phyloP scores from a whole-genome alignment of 2,797 vertebrate genomes.

The Distichodus sexfasciatus region DNA sequence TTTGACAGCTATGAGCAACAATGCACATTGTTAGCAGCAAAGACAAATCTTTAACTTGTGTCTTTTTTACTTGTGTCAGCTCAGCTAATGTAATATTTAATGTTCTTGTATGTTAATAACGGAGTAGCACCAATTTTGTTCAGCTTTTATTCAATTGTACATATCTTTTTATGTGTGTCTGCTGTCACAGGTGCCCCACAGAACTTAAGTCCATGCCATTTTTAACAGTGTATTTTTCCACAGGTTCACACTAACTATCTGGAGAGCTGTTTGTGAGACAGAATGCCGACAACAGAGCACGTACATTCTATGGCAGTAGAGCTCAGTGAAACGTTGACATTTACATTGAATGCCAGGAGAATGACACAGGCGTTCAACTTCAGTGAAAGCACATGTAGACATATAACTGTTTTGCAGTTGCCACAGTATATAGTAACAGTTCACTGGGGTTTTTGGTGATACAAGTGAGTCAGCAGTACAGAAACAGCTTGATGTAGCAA shows the following conservation, averaged over 20 bases:
- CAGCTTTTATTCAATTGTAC: too few species aligned
- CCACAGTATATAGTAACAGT: not conserved
- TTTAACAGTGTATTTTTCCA: not conserved
- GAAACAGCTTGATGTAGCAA: slow-evolving; percentile 20
- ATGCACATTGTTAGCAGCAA: too few species aligned
- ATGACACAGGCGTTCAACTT: slow-evolving; percentile 3
- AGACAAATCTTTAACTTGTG: too few species aligned
- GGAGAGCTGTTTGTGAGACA: not conserved
- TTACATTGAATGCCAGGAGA: slow-evolving; percentile 16
- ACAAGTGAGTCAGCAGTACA: slow-evolving; percentile 24
- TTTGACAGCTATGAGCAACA: too few species aligned
- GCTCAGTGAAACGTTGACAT: slow-evolving; percentile 22
- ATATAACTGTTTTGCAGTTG: not conserved
- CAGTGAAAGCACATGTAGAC: slow-evolving; percentile 5
- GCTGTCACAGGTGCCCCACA: not conserved
- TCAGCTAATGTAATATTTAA: too few species aligned
- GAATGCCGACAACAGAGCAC: not conserved
- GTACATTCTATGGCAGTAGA: not conserved
- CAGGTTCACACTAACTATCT: slow-evolving; percentile 4
- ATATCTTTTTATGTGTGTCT: not conserved
- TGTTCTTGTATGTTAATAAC: too few species aligned
- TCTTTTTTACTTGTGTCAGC: too few species aligned
- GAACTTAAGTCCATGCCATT: slow-evolving; percentile 15
- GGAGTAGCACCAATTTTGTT: too few species aligned
- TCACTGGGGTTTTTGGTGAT: slow-evolving; percentile 17